These are phyloP conservation scores for Abrostola tripartita DNA, from an alignment of 2,888 invertebrate genomes.

Conservation along the genomic window DNA sequence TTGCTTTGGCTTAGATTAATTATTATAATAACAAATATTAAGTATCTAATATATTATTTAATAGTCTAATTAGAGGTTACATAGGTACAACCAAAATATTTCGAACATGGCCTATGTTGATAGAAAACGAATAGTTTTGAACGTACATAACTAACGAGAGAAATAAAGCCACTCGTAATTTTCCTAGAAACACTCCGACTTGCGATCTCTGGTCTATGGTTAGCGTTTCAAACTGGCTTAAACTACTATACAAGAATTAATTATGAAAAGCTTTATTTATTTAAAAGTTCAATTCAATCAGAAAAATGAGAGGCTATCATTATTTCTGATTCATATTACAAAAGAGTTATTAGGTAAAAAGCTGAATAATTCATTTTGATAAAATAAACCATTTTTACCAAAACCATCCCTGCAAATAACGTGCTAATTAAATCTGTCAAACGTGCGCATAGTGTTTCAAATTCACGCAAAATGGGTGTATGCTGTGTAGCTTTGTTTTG, in stretches of 20 bases:
- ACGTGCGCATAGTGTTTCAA: neutral
- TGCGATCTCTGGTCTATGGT: conserved; percentile 20
- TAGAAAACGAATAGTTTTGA: too few species aligned
- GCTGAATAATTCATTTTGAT: neutral
- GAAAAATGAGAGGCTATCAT: too few species aligned
- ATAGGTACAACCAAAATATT: too few species aligned
- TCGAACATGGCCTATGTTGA: too few species aligned
- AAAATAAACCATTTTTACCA: neutral
- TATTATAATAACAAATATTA: too few species aligned
- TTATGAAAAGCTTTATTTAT: too few species aligned
- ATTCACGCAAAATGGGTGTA: neutral
- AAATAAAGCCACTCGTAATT: conserved; percentile 59
- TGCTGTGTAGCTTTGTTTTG: neutral
- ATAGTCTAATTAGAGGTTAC: too few species aligned
- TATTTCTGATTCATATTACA: too few species aligned
- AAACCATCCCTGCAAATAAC: neutral
- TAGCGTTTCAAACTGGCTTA: conserved; percentile 30
- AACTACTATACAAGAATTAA: conserved; percentile 12
- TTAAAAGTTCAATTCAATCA: too few species aligned
- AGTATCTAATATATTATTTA: too few species aligned
- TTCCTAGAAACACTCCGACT: conserved; percentile 30
- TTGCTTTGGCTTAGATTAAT: too few species aligned
- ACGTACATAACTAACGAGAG: conserved; percentile 76
- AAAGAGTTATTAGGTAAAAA: too few species aligned
- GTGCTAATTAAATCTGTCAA: neutral